Base-by-base conservation (phyloP, 2,888 invertebrate genomes). In the Tanytarsus gracilentus region DNA sequence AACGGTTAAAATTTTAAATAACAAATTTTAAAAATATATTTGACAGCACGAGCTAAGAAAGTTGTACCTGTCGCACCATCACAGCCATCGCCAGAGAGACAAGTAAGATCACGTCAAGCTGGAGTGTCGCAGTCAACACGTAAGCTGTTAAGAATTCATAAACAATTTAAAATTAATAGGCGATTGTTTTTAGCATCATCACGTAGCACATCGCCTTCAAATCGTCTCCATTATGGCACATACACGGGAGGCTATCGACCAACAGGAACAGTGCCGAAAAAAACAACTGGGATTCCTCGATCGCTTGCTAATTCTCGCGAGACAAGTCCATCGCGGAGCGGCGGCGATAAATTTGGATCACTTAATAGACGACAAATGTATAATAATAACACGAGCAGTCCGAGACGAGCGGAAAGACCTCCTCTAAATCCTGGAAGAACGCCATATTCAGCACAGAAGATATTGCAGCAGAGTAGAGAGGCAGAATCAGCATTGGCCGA, bases 81-180 rank as follows among this genome's bases (percentile, higher is more conserved):
- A 59, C 62, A 67, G 62, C 63, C 66, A 71, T 77, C 86, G 63
- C 84, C 74, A 67, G 88, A 82, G 71, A 79, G 73, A 69, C 69
- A 67, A 67, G 79, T 71, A 65, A 77, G 70, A 74, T 83, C 76
- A 67, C 83, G 79, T 65, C 80, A 86, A 21, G 80, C 88, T 2
- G 86, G 90, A 14, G 86, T 90, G 9, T 93, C 93, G 2, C 91
- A 91, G 69, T 95, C 94, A 44, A 95, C 95, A 77, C 95, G 92
- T 93, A 76, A 84, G 86, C 79, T 55, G 9, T 7, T 11, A 33
- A 14, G 25, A 30, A 36, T 23, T 52, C 8, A 9, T n/a, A 25
- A n/a, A 49, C 26, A 3, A 9, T 4, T 18, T 39, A 14, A 48
- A 48, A 9, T 27, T 30, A 30, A 8, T 16, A 2, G 23, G 16